Evolutionary conservation across 2,888 invertebrate species (phyloP).

Genomic region (Macaria liturata): DNA sequence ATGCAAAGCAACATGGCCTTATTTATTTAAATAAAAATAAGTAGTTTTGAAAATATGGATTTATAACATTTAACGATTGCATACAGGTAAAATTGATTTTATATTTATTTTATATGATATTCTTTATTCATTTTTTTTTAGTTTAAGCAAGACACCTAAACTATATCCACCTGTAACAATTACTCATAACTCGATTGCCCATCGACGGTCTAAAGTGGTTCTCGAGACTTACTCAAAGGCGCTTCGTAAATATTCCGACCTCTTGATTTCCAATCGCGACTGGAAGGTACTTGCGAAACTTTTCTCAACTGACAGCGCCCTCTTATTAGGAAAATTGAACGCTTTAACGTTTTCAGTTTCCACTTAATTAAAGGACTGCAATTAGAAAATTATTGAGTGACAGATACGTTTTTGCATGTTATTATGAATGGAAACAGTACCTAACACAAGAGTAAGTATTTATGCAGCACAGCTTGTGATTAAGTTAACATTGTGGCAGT

Average conservation of each 20-base stretch:
- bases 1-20: no score
- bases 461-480: no score
- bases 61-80: no score
- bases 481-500: no score
- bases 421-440: no score
- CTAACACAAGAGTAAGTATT: no score
- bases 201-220: slow-evolving; percentile 73
- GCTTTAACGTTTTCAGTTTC: slow-evolving; percentile 25
- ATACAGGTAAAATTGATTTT: no score
- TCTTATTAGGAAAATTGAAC: slow-evolving; percentile 31
- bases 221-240: slow-evolving; percentile 63
- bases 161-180: slow-evolving; percentile 1
- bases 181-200: slow-evolving; percentile 64
- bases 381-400: slow-evolving; percentile 11
- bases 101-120: no score
- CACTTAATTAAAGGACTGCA: slow-evolving; percentile 14
- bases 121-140: not conserved
- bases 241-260: slow-evolving; percentile 75
- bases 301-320: slow-evolving; percentile 30
- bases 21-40: no score
- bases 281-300: slow-evolving; percentile 38
- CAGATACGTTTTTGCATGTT: no score
- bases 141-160: no score
- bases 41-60: no score
- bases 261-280: slow-evolving; percentile 66